Base-by-base conservation (phyloP, 2,113 vertebrate species). In the Cyphomyrus plagiostoma region DNA sequence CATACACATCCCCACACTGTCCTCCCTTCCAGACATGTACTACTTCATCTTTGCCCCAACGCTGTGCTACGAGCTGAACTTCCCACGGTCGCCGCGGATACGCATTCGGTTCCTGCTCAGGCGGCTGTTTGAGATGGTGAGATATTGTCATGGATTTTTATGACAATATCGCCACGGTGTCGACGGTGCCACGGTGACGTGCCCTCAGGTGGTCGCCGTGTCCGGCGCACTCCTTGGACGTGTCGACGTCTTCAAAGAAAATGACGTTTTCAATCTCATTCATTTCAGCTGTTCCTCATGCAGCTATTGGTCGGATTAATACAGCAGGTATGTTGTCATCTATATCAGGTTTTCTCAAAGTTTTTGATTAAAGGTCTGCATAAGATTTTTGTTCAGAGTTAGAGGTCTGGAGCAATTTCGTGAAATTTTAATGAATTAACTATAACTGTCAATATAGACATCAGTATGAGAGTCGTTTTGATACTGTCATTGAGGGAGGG, bases 51-150 rank as follows among this genome's bases (percentile, higher is more conserved):
- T 97, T 5, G 97, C 96, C 0, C 98, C 98, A 0, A 98, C 97
- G 5, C 95, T 98, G 90, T 98, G 97, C 94, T 98, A 98, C 13
- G 97, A 98, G 93, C 96, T 98, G 90, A 97, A 98, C 93, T 98
- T 98, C 89, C 97, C 98, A 0, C 97, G 97, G 10, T 98, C 98
- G 1, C 93, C 96, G 0, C 96, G 97, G 15, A 96, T 98, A 93
- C 97, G 98, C 35, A 97, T 97, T 92, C 93, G 97, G 1, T 98
- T 98, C 92, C 95, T 98, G 58, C 92, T 98, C 10, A 96, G 98
- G 85, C 91, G 98, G 86, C 94, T 98, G 86, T 93, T 98, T 48
- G 98, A 98, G 93, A 97, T 98, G 97, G 98, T 98, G 91, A 96
- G 96, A 70, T 19, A 9, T 52, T 52, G 15, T 17, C 35, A 8